These are phyloP conservation scores for Itoplectis maculator DNA, from an alignment of 2,888 invertebrate species.

Conservation along the genomic window DNA sequence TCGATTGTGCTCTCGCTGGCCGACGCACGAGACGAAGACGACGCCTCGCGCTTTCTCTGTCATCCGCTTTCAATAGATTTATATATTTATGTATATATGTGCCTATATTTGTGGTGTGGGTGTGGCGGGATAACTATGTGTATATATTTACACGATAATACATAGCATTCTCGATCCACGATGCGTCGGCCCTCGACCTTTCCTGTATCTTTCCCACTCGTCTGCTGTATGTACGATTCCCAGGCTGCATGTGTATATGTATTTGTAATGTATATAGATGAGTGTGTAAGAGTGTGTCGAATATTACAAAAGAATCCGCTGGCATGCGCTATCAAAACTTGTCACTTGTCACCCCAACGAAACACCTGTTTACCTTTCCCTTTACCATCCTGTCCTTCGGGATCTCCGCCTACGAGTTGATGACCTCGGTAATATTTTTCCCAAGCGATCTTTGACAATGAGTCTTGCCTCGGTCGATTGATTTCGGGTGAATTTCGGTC, in stretches of 20 bases:
- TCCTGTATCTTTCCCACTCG: constrained; percentile 35
- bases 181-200: constrained; percentile 40
- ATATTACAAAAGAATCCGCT: constrained; percentile 54
- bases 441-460: background rate
- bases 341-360: constrained; percentile 59
- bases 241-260: background rate
- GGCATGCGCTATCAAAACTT: constrained; percentile 77
- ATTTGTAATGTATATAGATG: constrained; percentile 1
- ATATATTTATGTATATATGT: constrained; percentile 27
- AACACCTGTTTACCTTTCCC: constrained; percentile 66
- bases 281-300: background rate
- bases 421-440: background rate
- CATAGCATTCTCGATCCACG: constrained; percentile 55
- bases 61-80: constrained; percentile 45
- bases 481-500: no score
- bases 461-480: no score
- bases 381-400: constrained; percentile 46
- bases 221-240: background rate
- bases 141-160: constrained; percentile 20
- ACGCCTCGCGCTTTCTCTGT: constrained; percentile 56
- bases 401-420: background rate
- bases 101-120: background rate
- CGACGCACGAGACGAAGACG: constrained; percentile 38
- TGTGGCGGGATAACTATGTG: background rate
- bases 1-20: constrained; percentile 56